Evolutionary conservation across 2,113 vertebrate species (phyloP), one percentile per base, ranked within the genome.

Genomic region (Taxidea taxus): DNA sequence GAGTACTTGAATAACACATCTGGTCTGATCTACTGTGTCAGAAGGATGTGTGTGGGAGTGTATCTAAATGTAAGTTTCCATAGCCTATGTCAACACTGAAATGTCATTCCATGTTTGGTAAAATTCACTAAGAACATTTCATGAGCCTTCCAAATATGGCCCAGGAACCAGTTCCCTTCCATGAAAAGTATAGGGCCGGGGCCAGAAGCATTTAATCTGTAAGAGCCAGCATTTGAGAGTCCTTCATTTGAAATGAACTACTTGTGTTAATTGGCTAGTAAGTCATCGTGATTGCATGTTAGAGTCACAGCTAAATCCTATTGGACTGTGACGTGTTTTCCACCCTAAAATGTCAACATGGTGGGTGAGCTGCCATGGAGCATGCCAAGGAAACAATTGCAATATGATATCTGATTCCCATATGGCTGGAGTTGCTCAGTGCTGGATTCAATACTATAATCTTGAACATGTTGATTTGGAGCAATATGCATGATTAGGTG

Each of bases 401-500:
- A n/a, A 16, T 89, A 58, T 78, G 80, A 49, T 74, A 54, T 56
- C 72, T 89, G 60, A 75, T 62, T 86, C 72, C 74, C 60, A 3
- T 39, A 74, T 72, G 29, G 51, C 49, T 87, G 3, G 34, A 74
- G 70, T 34, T 91, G 90, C 74, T 94, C 56, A 90, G 85, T 34
- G 12, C 83, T 94, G 29, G 58, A 39, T 77, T 91, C 84, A 97
- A 89, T 70, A 31, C 97, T 96, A 49, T 96, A 94, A 97, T 97
- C 96, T 97, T 87, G 85, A 94, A 87, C 44, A 6, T 91, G 96
- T 94, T 97, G 94, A 90, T 96, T 87, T 96, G 91, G 66, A 96
- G 90, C 75, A 91, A 97, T 97, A 80, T 81, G 92, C 97, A 66
- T 96, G 97, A 97, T 97, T 97, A 97, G 72, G 54, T 92, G 89